A percentile compares a stretch with the other conserved stretches of the same genome.
Conservation (phyloP, 1,140 invertebrate species). For the Planococcus citri region DNA sequence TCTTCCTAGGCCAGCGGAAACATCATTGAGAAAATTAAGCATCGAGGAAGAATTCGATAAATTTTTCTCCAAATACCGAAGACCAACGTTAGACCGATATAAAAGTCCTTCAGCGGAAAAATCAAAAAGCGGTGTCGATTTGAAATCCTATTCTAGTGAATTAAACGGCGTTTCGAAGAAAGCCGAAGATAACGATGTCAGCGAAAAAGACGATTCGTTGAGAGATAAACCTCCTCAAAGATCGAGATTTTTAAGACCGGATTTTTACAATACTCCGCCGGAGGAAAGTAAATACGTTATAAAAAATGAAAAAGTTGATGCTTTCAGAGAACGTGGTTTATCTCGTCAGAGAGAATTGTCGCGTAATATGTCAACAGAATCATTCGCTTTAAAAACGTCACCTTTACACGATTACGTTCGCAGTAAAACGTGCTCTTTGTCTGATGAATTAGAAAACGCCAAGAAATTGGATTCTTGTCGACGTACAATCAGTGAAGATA, state of each 20-base stretch:
- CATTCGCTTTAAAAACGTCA: background rate
- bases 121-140: background rate
- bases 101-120: background rate
- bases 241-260: background rate
- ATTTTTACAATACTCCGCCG: conserved; percentile 6
- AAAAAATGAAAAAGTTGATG: background rate
- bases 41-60: background rate
- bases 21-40: background rate
- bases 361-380: background rate
- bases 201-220: background rate
- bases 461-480: background rate
- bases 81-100: background rate
- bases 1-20: background rate
- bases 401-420: background rate
- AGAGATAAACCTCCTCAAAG: background rate
- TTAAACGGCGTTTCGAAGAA: background rate
- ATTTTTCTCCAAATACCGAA: background rate
- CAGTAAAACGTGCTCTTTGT: background rate
- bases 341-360: background rate
- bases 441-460: background rate
- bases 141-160: background rate
- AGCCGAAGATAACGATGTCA: background rate
- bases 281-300: conserved; percentile 13
- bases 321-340: background rate
- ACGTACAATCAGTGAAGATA: background rate